Evolutionary conservation across 2,113 vertebrate genomes (phyloP).

Genomic region (Salvelinus namaycush): DNA sequence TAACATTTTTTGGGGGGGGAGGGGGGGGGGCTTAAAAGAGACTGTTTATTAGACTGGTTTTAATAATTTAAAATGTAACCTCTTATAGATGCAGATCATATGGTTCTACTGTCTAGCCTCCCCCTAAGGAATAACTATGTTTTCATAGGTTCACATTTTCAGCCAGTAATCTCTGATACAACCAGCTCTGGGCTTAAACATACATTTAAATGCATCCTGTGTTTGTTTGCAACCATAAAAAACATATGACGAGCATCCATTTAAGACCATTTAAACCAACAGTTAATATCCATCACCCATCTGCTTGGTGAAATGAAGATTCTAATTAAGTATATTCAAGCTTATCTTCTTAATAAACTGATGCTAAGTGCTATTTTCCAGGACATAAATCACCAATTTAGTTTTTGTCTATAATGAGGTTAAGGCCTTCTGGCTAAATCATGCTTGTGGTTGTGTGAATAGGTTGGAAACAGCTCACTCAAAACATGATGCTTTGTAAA

Average conservation of each 20-base stretch:
- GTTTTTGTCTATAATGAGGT: too few relatives aligned
- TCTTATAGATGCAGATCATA: not conserved
- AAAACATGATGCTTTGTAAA: too few relatives aligned
- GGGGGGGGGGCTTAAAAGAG: not conserved
- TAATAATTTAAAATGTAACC: not conserved
- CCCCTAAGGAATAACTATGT: not conserved
- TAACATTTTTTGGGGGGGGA: not conserved
- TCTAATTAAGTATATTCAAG: conserved; percentile 44
- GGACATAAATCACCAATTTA: conserved; percentile 20
- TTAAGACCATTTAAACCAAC: conserved; percentile 23
- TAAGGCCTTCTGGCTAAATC: too few relatives aligned
- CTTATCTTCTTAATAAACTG: conserved; percentile 42
- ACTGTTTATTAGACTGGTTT: not conserved
- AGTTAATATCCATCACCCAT: conserved; percentile 36
- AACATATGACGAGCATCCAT: conserved; percentile 6
- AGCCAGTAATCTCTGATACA: not conserved
- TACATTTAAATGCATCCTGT: conserved; percentile 5
- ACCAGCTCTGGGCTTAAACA: not conserved
- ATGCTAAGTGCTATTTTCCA: conserved; percentile 35
- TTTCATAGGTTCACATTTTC: not conserved
- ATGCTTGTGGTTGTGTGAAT: too few relatives aligned
- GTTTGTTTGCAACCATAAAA: conserved; percentile 18
- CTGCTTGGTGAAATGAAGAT: conserved; percentile 38
- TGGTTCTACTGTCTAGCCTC: not conserved
- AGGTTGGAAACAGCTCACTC: too few relatives aligned